These are phyloP conservation scores for Sphinx pinastri DNA, from an alignment of 2,888 invertebrate species.

Conservation along the genomic window DNA sequence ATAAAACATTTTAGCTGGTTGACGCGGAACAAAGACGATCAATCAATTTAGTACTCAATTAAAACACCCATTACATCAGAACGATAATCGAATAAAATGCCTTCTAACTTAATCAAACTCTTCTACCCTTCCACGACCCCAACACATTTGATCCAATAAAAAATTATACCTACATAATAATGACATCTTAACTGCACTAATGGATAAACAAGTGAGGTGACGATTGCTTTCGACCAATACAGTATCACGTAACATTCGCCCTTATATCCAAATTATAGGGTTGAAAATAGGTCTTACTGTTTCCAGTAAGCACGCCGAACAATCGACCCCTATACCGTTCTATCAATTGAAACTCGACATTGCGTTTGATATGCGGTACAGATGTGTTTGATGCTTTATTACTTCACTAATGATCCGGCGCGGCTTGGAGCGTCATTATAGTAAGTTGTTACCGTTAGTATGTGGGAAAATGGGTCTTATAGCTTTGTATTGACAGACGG, in stretches of 20 bases:
- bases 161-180: slow-evolving; percentile 26
- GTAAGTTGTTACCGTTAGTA: not conserved
- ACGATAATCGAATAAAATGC: slow-evolving; percentile 14
- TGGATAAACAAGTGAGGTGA: slow-evolving; percentile 43
- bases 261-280: not conserved
- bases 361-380: slow-evolving; percentile 52
- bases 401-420: slow-evolving; percentile 42
- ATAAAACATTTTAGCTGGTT: too few relatives aligned
- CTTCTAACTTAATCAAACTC: slow-evolving; percentile 13
- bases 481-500: too few relatives aligned
- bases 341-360: slow-evolving; percentile 59
- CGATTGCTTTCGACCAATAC: slow-evolving; percentile 14
- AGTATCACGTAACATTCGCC: slow-evolving; percentile 6
- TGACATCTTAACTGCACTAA: slow-evolving; percentile 34
- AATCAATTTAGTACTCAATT: not conserved
- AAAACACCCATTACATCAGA: not conserved
- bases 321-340: slow-evolving; percentile 67
- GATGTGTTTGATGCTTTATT: slow-evolving; percentile 59
- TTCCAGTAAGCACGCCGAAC: slow-evolving; percentile 44
- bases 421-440: slow-evolving; percentile 13
- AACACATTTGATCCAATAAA: slow-evolving; percentile 27
- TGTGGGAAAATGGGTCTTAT: not conserved
- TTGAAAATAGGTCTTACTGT: not conserved
- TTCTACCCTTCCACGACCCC: slow-evolving; percentile 2
- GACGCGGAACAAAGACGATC: not conserved